Evolutionary conservation across 2,888 invertebrate species (phyloP).

Genomic region (Pogonocherus hispidulus): DNA sequence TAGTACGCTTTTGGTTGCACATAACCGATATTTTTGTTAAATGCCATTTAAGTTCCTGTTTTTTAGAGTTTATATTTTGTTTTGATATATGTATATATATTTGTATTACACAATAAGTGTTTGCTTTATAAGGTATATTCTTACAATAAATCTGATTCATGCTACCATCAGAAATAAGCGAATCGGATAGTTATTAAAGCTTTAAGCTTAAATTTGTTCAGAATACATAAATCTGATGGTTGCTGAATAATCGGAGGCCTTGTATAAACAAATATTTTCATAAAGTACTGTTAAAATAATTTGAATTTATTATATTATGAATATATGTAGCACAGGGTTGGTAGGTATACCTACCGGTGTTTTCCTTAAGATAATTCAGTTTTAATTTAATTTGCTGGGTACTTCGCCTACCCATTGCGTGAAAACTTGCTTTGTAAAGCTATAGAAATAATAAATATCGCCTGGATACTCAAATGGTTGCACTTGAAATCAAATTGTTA

Average conservation of each 20-base stretch:
- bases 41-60: constrained; percentile 34
- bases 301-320: not conserved
- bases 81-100: not conserved
- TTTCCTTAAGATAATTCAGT: not conserved
- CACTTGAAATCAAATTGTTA: constrained; percentile 14
- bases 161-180: too few relatives aligned
- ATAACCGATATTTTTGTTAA: constrained; percentile 18
- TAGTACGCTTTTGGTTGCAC: constrained; percentile 5
- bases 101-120: constrained; percentile 2
- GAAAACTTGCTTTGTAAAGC: constrained; percentile 23
- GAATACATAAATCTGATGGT: too few relatives aligned
- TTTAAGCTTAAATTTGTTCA: too few relatives aligned
- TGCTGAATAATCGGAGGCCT: too few relatives aligned
- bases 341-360: not conserved
- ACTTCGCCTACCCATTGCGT: not conserved
- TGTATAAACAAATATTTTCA: too few relatives aligned
- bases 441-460: too few relatives aligned
- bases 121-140: too few relatives aligned
- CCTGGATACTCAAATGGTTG: constrained; percentile 13
- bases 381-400: not conserved
- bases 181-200: too few relatives aligned
- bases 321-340: not conserved
- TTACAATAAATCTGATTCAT: too few relatives aligned
- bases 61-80: constrained; percentile 14
- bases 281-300: constrained; percentile 5